These are phyloP conservation scores for Cheilosia urbana DNA, from an alignment of 2,888 invertebrate species.

Conservation along the genomic window DNA sequence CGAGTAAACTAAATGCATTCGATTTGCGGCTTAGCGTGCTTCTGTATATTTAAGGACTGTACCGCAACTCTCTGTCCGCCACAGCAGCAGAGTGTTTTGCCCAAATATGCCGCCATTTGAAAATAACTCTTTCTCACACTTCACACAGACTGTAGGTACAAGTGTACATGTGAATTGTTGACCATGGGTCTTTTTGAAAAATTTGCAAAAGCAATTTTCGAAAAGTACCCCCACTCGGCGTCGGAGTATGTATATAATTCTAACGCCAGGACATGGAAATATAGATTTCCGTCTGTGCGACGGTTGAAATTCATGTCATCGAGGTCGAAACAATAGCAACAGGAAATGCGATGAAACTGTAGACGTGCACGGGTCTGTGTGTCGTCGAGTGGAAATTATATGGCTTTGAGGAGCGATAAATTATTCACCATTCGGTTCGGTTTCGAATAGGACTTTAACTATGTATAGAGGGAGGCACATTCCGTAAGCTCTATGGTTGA, in stretches of 20 bases:
- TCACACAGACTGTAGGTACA: no score
- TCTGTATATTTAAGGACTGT: constrained; percentile 50
- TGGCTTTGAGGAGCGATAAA: constrained; percentile 48
- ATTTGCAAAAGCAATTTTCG: constrained; percentile 45
- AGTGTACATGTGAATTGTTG: constrained; percentile 21
- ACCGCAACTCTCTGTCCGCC: constrained; percentile 20
- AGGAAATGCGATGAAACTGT: constrained; percentile 54
- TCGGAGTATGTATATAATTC: not conserved
- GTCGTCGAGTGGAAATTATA: constrained; percentile 6
- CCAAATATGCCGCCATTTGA: constrained; percentile 49
- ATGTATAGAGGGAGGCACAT: not conserved
- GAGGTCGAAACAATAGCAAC: constrained; percentile 57
- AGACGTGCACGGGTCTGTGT: not conserved
- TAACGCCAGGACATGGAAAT: constrained; percentile 41
- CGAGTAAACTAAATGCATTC: constrained; percentile 53
- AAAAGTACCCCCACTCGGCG: constrained; percentile 5
- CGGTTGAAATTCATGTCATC: constrained; percentile 60
- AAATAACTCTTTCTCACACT: constrained; percentile 39
- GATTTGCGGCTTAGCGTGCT: constrained; percentile 66
- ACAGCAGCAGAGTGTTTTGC: constrained; percentile 45
- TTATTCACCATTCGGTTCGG: constrained; percentile 45
- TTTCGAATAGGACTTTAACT: not conserved
- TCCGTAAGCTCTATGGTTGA: constrained; percentile 42
- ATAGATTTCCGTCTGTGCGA: constrained; percentile 47
- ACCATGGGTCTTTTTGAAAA: constrained; percentile 33